phyloP scores from a whole-genome alignment of 2,113 vertebrate genomes.

The Canis aureus region DNA sequence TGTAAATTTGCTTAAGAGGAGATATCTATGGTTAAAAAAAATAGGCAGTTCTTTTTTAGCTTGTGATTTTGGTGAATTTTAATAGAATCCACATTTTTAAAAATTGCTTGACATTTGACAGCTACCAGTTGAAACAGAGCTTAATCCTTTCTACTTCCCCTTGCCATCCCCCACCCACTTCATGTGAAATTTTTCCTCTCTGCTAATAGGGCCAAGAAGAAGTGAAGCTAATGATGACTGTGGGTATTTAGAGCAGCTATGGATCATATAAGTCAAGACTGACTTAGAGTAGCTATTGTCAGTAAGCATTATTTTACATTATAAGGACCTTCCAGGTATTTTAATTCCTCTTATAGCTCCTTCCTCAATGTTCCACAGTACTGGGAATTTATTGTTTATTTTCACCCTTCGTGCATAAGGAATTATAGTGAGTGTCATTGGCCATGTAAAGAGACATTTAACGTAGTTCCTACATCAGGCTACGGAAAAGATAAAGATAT shows the following conservation, averaged over 20 bases:
- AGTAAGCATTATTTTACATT: conserved; percentile 5
- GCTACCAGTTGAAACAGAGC: neutral
- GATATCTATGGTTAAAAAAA: conserved; percentile 35
- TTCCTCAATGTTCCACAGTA: neutral
- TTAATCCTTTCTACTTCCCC: neutral
- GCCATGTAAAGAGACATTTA: neutral
- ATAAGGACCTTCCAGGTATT: neutral
- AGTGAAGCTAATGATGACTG: neutral
- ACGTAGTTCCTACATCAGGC: neutral
- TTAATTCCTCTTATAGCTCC: neutral
- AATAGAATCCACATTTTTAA: neutral
- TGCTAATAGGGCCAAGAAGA: conserved; percentile 1
- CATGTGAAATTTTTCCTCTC: neutral
- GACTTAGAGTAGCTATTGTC: neutral
- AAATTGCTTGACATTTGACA: neutral
- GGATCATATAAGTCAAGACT: neutral
- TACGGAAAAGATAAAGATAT: neutral
- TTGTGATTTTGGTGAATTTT: conserved; percentile 42
- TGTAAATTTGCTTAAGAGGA: neutral
- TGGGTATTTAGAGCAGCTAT: neutral
- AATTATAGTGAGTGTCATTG: neutral
- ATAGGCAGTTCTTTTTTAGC: neutral
- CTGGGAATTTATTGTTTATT: conserved; percentile 2
- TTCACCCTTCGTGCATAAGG: conserved; percentile 27
- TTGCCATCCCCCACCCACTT: neutral